Base-by-base conservation (phyloP, 2,888 invertebrate species). In the Micropterix aruncella region DNA sequence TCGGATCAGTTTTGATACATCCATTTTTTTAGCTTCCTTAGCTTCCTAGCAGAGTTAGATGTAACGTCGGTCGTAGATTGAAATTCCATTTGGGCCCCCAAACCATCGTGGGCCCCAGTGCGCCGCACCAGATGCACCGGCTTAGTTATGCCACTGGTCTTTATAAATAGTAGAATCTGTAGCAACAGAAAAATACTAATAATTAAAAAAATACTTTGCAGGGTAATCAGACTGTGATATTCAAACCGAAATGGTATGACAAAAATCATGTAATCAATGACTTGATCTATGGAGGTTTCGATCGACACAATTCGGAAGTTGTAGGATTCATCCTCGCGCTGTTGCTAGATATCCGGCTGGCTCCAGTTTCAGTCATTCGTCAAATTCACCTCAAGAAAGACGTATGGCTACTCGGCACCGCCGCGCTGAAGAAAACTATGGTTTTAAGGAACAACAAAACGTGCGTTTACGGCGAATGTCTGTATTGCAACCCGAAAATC, bases 391-490 rank as follows among this genome's bases (percentile, higher is more conserved):
- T 84, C 9, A 66, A 60, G 27, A 59, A 65, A 42, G 83, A 86
- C 52, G 67, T 86, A 15, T 60, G 77, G 48, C 74, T 77, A 2
- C 74, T 76, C 14, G 80, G 81, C 3, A 72, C 75, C 17, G 58
- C 60, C 37, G 65, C 67, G 51, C 63, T 86, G 2, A 61, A 70
- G 47, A 65, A 73, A 40, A 84, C 83, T 2, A 81, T 80, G 56
- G 75, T 70, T 70, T 52, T 73, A 73, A 62, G 74, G 78, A 43
- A 19, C 18, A n/a, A 40, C 7, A 16, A 39, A 37, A 16, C 61
- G 16, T 95, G 95, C 61, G 75, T 95, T 44, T 94, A 83, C 63
- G 95, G 95, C 1, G 83, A 84, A 58, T 95, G 95, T 58, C 80
- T 80, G 59, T 94, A 90, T 61, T 96, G 95, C 61, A 83, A 80